Base-by-base conservation (phyloP, 2,888 invertebrate genomes). In the Drosophila melanocephala region DNA sequence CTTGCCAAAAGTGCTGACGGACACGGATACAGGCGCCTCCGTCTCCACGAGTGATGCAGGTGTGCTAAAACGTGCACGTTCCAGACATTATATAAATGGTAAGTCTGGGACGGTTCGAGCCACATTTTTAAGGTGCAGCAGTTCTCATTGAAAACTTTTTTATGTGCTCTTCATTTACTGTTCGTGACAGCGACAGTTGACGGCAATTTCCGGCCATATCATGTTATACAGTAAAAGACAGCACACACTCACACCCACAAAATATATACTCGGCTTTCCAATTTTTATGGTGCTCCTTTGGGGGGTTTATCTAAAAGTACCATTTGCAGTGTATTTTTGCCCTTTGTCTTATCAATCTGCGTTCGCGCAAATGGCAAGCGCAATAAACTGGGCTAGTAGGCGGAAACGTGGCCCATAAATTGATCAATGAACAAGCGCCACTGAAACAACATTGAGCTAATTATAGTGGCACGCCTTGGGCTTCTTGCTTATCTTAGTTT, bases 41-140 rank as follows among this genome's bases (percentile, higher is more conserved):
- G 80, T 91, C 66, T 91, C 93, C 65, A 87, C 91, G 30, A 57
- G 39, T n/a, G 91, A 92, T 79, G 90, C 84, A 70, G 92, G 89
- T 66, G 87, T 84, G 51, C 70, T 93, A 47, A 93, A 93, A 82
- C 92, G 93, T 62, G 80, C 89, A 61, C 93, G 93, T 70, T 92
- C 93, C 80, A 89, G 93, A 79, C 94, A 94, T 84, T 94, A 94
- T 89, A 90, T 94, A 75, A 94, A 92, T 82, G 93, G 94, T 93
- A 91, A 88, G 92, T 55, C 30, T 22, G 57, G 28, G 22, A 33
- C 5, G 44, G 28, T 16, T 44, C 14, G 19, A 14, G 9, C n/a
- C 22, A 65, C 39, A 39, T 14, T 52, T 22, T 52, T n/a, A 3
- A 62, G 57, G 37, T 55, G 56, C 58, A 73, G 52, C 58, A 73